Conservation (phyloP, 2,113 vertebrate species). For the Porphyrio hochstetteri region DNA sequence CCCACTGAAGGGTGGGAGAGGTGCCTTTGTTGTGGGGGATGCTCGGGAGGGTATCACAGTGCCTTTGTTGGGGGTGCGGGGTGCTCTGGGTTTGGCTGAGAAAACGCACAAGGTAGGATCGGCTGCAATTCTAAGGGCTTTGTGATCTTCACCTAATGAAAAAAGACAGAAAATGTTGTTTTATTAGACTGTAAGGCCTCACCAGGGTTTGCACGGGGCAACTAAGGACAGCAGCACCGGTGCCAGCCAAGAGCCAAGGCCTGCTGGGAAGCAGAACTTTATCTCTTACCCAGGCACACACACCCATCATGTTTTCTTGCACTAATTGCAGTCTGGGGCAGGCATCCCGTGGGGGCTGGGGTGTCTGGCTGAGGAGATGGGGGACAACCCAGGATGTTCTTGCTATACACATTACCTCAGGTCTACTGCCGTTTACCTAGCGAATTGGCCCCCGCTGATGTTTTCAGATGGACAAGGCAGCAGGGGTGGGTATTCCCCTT, state of each 20-base stretch:
- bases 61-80: rapidly evolving
- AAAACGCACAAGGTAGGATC: rapidly evolving
- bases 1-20: background rate
- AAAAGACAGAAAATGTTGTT: background rate
- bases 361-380: background rate
- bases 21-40: rapidly evolving
- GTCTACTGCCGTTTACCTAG: background rate
- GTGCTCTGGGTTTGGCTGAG: background rate
- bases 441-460: rapidly evolving
- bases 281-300: rapidly evolving
- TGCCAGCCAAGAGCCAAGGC: background rate
- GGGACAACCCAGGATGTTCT: background rate
- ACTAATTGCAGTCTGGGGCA: background rate
- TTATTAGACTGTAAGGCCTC: background rate
- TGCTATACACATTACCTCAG: background rate
- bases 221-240: background rate
- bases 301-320: background rate
- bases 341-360: background rate
- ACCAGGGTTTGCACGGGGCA: background rate
- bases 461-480: background rate
- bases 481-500: background rate
- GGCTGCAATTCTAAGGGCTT: background rate
- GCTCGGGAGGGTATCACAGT: background rate
- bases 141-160: background rate
- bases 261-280: background rate